Evolutionary conservation across 2,888 invertebrate species (phyloP).

Genomic region (Serripes groenlandicus): DNA sequence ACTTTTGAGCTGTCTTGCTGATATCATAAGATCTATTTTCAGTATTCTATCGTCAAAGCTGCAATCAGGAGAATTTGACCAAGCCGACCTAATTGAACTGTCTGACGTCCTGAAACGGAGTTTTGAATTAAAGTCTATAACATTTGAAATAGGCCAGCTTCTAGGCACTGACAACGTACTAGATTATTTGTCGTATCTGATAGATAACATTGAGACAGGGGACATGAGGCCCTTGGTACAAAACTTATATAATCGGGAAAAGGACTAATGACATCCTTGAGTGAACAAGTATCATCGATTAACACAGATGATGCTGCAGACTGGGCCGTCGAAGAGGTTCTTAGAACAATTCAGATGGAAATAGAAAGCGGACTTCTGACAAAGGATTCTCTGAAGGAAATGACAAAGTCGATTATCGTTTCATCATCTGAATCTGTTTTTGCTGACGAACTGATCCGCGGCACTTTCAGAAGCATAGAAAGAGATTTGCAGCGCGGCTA

Average conservation of each 20-base stretch:
- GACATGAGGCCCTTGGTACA: conserved; percentile 47
- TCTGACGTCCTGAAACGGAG: conserved; percentile 7
- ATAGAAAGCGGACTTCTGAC: conserved; percentile 60
- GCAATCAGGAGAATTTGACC: conserved; percentile 52
- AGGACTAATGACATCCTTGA: conserved; percentile 31
- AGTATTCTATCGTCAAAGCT: conserved; percentile 47
- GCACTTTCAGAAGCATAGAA: conserved; percentile 44
- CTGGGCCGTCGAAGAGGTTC: conserved; percentile 61
- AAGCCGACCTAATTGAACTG: conserved; percentile 44
- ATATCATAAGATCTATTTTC: conserved; percentile 47
- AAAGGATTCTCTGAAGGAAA: conserved; percentile 64
- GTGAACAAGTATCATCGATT: conserved; percentile 4
- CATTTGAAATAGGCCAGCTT: too few species aligned
- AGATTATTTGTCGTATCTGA: conserved; percentile 33
- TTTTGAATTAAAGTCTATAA: conserved; percentile 5
- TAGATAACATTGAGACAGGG: conserved; percentile 54
- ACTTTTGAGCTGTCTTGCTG: conserved; percentile 43
- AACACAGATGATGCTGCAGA: conserved; percentile 51
- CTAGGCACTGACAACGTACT: conserved; percentile 26
- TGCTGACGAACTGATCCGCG: conserved; percentile 41
- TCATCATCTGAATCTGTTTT: conserved; percentile 42
- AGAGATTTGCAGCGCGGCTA: conserved; percentile 53
- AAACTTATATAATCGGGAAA: conserved; percentile 65
- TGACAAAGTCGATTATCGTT: conserved; percentile 59
- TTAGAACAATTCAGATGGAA: conserved; percentile 63